Evolutionary conservation across 2,113 vertebrate genomes (phyloP), one percentile per base, ranked within the genome.

Genomic region (Calyptommatus sinebrachiatus): DNA sequence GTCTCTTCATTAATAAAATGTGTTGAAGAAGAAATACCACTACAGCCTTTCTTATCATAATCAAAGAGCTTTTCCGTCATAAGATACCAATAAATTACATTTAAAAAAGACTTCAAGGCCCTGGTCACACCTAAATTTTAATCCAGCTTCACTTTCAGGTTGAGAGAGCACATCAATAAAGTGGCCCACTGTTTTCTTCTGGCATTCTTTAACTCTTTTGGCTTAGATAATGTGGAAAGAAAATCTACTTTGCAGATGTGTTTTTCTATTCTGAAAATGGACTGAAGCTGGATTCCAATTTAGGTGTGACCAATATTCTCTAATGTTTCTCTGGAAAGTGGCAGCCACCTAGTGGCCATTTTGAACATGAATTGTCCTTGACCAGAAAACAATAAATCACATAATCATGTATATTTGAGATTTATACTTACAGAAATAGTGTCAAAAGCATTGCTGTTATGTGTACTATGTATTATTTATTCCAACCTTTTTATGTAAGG

Each of bases 291-390:
- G 48, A 1, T 45, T 8, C 57, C 0, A 28, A 31, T 4, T 21
- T 71, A 66, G 65, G 24, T 62, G 2, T 5, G 3, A 29, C 8
- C 2, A 48, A 79, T 65, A 14, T 21, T n/a, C 14, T n/a, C 71
- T 22, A 24, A 21, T 29, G 57, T 82, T 91, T 83, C 26, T 89
- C 2, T 93, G 83, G 92, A 89, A 92, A 92, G 83, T 62, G 83
- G 78, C 89, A 93, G 93, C 92, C 94, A 93, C 78, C 93, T 94
- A 88, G 92, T 94, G 93, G 89, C 74, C 35, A 57, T 7, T 53
- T 1, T 10, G 66, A 89, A 83, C 26, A 72, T 57, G 57, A 41
- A 66, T 35, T 9, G 16, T 65, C 48, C 45, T 71, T 5, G 46
- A 80, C 4, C n/a, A 71, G 12, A 50, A 2, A 50, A 9, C 48